Base-by-base conservation (phyloP, 2,888 invertebrate species). In the Acutogordius australiensis region DNA sequence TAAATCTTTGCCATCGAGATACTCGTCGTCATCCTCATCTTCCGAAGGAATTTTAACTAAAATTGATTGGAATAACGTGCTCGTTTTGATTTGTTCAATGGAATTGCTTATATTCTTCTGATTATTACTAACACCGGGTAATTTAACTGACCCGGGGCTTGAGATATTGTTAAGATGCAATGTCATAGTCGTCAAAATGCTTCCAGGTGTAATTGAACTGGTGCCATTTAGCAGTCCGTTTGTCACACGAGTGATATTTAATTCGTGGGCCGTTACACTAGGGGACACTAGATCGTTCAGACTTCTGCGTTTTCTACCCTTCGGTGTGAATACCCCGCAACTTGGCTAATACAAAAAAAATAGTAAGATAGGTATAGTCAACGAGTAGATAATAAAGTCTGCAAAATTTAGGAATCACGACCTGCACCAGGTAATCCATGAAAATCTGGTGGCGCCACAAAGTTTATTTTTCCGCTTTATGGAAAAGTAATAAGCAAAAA, bases 21-120 rank as follows among this genome's bases (percentile, higher is more conserved):
- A n/a, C n/a, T 37, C 44, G 8, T 37, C 8, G 4, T 51, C 51
- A 21, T 51, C 51, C 26, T 51, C 51, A n/a, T 51, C 18, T 51
- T 51, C 51, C 51, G 23, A n/a, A 21, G 51, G 51, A n/a, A 51
- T 51, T 51, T 51, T 51, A 4, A 51, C 51, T 23, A 51, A 21
- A n/a, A 51, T 51, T 21, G 51, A 51, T 23, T 51, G 51, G 26
- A 51, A 51, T 21, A 51, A n/a, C 4, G 51, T 51, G 26, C 51
- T 51, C 4, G 51, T 51, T 51, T 51, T 51, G 51, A 51, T 23
- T 8, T 26, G 18, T 4, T 51, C 51, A 21, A 51, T 51, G 4
- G 51, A 4, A 26, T 51, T 51, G 4, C 18, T 23, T n/a, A 51
- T 51, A n/a, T n/a, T n/a, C n/a, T n/a, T n/a, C 23, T 37, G 37